phyloP scores from a whole-genome alignment of 2,113 vertebrate genomes.

The Otolemur garnettii region DNA sequence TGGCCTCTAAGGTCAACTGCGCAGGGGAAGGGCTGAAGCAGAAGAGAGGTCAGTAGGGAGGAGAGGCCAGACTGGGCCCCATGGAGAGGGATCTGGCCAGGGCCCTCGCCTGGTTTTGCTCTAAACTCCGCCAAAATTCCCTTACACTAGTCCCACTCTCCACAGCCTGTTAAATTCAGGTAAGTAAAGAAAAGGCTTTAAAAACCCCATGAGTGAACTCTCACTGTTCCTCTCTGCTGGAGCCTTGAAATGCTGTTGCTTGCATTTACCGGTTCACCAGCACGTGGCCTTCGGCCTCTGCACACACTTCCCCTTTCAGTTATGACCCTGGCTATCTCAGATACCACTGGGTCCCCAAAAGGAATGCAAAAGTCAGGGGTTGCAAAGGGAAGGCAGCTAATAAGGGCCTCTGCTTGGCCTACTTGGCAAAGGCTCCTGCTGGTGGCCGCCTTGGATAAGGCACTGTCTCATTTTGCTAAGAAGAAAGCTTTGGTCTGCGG shows the following conservation, averaged over 20 bases:
- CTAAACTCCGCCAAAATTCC: accelerated
- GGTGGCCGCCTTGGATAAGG: background rate
- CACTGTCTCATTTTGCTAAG: background rate
- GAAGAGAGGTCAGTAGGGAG: background rate
- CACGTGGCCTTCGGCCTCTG: background rate
- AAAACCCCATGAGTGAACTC: background rate
- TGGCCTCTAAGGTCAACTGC: background rate
- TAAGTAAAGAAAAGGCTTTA: background rate
- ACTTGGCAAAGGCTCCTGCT: background rate
- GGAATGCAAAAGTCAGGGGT: background rate
- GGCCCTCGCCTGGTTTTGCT: background rate
- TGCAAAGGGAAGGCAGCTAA: background rate
- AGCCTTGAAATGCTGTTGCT: background rate
- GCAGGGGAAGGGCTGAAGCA: background rate
- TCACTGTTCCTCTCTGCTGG: background rate
- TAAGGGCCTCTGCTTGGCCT: background rate
- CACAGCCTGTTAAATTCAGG: background rate
- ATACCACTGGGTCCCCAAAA: background rate
- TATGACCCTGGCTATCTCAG: accelerated
- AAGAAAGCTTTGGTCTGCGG: background rate
- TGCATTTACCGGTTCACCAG: background rate
- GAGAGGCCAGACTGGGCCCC: background rate
- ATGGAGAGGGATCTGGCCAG: no score
- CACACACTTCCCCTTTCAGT: no score
- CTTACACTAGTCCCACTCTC: accelerated